Base-by-base conservation (phyloP, 1,140 invertebrate genomes). In the Drosophila carrolli region DNA sequence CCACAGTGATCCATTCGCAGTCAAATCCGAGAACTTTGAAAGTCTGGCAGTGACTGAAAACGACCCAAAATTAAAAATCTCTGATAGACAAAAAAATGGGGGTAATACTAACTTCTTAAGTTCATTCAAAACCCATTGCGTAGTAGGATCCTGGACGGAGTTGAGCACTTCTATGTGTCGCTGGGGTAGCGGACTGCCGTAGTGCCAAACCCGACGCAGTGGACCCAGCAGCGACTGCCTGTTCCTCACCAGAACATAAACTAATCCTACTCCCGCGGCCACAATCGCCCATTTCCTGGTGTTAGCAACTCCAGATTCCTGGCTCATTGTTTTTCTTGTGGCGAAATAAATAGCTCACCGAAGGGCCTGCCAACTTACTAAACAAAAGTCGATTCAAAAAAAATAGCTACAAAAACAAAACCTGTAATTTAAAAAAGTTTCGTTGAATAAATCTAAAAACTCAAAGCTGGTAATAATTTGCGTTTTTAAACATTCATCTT, bases 1-100 rank as follows among this genome's bases (percentile, higher is more conserved):
- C 93, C 37, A 93, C 93, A 3, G 94, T 94, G 0, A 95, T 94
- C 96, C 95, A 96, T 92, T 96, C 95, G 75, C 95, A 96, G 86
- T 96, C 95, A 68, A 96, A 94, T 23, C 95, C 96, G 29, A 96
- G 75, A 19, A 95, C 92, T 19, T 75, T 85, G 40, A 90, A 92
- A 8, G 58, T 41, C 8, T 73, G 53, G 37, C 91, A 92, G 56
- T 92, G 80, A 9, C 92, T 92, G 37, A 5, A 55, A 11, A 23
- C 35, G 16, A 7, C 9, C 10, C 54, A 19, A 16, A 8, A 1
- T 38, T 8, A 7, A 53, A n/a, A 62, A 16, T 9, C 4, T 5
- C 19, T 27, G 6, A n/a, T 16, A 2, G 14, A 4, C n/a, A 16
- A 9, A 0, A n/a, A n/a, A 35, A 13, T 44, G 38, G 3, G 37